phyloP scores from a whole-genome alignment of 2,888 invertebrate species.

The Calameuta pallipes region DNA sequence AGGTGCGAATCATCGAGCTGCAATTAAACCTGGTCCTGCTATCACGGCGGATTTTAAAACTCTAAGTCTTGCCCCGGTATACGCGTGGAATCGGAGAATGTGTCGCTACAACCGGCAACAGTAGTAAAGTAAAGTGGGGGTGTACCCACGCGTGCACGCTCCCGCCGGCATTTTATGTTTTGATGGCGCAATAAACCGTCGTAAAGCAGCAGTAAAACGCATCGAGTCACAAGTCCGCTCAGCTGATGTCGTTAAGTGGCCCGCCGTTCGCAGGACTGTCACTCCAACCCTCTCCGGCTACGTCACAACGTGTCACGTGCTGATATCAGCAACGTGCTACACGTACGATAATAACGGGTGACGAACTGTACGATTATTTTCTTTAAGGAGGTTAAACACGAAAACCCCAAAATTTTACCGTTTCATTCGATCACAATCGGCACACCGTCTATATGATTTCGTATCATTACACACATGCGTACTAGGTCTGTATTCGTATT shows the following conservation, averaged over 20 bases:
- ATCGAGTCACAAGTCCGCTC: conserved; percentile 66
- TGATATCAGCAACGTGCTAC: conserved; percentile 18
- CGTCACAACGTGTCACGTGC: conserved; percentile 36
- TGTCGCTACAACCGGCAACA: conserved; percentile 43
- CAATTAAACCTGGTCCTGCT: not conserved
- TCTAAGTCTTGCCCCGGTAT: not conserved
- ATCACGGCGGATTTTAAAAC: not conserved
- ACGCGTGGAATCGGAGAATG: conserved; percentile 44
- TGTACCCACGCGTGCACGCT: conserved; percentile 60
- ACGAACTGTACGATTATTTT: not conserved
- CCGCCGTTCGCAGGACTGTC: conserved; percentile 50
- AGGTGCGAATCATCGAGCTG: not conserved
- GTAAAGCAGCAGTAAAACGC: conserved; percentile 66
- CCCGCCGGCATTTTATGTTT: conserved; percentile 64
- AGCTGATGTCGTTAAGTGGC: conserved; percentile 65
- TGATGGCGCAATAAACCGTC: conserved; percentile 66
- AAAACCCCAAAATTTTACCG: not conserved
- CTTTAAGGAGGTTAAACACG: not conserved
- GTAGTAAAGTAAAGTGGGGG: conserved; percentile 55
- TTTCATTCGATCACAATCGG: not conserved
- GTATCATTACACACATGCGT: not conserved
- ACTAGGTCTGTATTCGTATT: not conserved
- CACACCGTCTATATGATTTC: not conserved
- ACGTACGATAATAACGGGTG: not conserved
- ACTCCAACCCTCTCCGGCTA: conserved; percentile 36